These are phyloP conservation scores for Nyctereutes procyonoides DNA, from an alignment of 2,113 vertebrate species.

Conservation along the genomic window DNA sequence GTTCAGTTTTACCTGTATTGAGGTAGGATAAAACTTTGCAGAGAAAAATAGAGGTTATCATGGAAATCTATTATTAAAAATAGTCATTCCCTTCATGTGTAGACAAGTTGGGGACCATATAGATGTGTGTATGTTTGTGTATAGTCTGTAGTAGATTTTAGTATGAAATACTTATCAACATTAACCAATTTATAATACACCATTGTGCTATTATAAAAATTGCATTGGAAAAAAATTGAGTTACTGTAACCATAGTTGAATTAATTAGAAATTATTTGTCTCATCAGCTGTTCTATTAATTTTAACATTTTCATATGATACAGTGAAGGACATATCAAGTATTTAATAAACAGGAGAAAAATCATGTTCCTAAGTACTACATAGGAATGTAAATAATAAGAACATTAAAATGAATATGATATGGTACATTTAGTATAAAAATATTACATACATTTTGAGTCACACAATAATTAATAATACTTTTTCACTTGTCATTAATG, in stretches of 20 bases:
- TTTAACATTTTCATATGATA: not conserved
- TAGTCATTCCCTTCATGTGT: not conserved
- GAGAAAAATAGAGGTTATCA: slow-evolving; percentile 2
- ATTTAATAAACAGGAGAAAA: slow-evolving; percentile 28
- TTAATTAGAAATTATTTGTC: slow-evolving; percentile 54
- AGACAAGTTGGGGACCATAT: not conserved
- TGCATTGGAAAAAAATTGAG: not conserved
- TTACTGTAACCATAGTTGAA: not conserved
- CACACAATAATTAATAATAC: not conserved
- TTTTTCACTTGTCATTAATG: not conserved
- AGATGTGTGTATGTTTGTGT: not conserved
- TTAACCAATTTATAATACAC: not conserved
- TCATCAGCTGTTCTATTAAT: not conserved
- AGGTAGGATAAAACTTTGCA: not conserved
- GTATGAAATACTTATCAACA: not conserved
- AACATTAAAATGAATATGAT: slow-evolving; percentile 25
- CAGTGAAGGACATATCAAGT: not conserved
- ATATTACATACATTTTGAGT: not conserved
- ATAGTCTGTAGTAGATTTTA: not conserved
- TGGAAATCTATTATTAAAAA: slow-evolving; percentile 1
- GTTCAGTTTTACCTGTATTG: slow-evolving; percentile 21
- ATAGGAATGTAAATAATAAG: slow-evolving; percentile 3
- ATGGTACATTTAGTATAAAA: not conserved
- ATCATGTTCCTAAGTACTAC: slow-evolving; percentile 24
- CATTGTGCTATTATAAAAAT: slow-evolving; percentile 16